A percentile compares a stretch with the other conserved stretches of the same genome.
Evolutionary conservation across 2,888 invertebrate species (phyloP).

Genomic region (Plagodis pulveraria): DNA sequence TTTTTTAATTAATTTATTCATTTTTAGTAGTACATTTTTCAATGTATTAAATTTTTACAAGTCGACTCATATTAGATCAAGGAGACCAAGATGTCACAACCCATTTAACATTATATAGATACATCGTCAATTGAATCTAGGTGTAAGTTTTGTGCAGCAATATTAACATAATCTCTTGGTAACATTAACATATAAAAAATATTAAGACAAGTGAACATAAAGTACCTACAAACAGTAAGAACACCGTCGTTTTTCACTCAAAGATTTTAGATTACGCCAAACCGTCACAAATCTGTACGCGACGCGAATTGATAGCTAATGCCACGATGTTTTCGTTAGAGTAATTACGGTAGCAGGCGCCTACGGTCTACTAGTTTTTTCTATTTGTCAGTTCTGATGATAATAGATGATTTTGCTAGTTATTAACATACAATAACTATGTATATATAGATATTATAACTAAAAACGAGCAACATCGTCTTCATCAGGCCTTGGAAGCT

Average conservation of each 20-base stretch:
- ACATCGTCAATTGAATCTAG: constrained; percentile 8
- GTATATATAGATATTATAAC: too few relatives aligned
- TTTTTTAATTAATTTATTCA: too few relatives aligned
- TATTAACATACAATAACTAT: too few relatives aligned
- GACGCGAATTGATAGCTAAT: too few relatives aligned
- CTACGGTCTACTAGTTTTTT: too few relatives aligned
- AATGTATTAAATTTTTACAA: not conserved
- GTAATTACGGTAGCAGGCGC: too few relatives aligned
- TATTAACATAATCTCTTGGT: constrained; percentile 16
- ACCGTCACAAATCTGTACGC: not conserved
- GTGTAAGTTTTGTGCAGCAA: constrained; percentile 25
- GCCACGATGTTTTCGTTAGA: too few relatives aligned
- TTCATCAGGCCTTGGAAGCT: too few relatives aligned
- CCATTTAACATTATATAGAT: not conserved
- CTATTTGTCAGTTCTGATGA: too few relatives aligned
- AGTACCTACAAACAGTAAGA: constrained; percentile 16
- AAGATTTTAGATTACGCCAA: not conserved
- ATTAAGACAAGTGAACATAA: constrained; percentile 23
- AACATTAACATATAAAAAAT: constrained; percentile 19
- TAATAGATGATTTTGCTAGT: too few relatives aligned
- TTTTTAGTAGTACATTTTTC: too few relatives aligned
- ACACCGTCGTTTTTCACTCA: not conserved
- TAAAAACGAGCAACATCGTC: too few relatives aligned
- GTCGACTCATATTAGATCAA: not conserved
- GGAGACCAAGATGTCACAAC: constrained; percentile 12